Percentiles rank a stretch among this genome's conserved stretches.
Evolutionary conservation across 2,113 vertebrate species (phyloP).

Genomic region (Seriola dumerili): DNA sequence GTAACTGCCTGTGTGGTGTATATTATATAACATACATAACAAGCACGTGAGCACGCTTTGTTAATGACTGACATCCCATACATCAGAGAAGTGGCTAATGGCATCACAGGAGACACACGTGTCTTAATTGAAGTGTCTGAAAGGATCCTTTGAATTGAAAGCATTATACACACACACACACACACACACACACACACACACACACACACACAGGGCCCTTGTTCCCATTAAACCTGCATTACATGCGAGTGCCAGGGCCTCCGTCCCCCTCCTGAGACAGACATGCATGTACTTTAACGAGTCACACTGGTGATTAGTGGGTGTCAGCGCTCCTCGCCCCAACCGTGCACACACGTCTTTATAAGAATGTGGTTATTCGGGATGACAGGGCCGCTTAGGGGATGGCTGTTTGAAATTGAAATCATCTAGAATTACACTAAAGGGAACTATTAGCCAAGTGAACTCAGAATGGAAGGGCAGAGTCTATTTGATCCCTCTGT

Average conservation of each 20-base stretch:
- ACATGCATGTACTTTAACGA: constrained; percentile 28
- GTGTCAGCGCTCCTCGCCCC: constrained; percentile 38
- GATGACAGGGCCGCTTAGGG: constrained; percentile 45
- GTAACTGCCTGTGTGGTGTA: too few species aligned
- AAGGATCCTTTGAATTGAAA: constrained; percentile 56
- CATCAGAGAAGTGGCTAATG: constrained; percentile 52
- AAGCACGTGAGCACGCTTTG: neutral
- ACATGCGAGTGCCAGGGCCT: constrained; percentile 1
- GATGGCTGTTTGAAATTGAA: constrained; percentile 60
- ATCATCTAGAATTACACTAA: constrained; percentile 52
- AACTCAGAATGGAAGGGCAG: constrained; percentile 32
- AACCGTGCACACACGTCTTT: constrained; percentile 21
- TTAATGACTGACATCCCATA: constrained; percentile 23
- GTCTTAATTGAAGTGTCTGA: constrained; percentile 27
- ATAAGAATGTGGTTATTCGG: constrained; percentile 46
- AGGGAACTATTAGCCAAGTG: constrained; percentile 62
- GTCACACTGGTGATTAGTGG: constrained; percentile 35
- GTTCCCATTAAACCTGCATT: constrained; percentile 21
- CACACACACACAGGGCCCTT: constrained; percentile 1
- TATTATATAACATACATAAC: neutral
- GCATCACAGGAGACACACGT: constrained; percentile 39
- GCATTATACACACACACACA: neutral
- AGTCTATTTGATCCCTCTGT: constrained; percentile 31
- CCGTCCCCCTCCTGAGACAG: neutral
- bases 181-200: too few species aligned